Percentiles rank a stretch among this genome's conserved stretches.
Evolutionary conservation across 2,888 invertebrate genomes (phyloP).

Genomic region (Yponomeuta malinellus): DNA sequence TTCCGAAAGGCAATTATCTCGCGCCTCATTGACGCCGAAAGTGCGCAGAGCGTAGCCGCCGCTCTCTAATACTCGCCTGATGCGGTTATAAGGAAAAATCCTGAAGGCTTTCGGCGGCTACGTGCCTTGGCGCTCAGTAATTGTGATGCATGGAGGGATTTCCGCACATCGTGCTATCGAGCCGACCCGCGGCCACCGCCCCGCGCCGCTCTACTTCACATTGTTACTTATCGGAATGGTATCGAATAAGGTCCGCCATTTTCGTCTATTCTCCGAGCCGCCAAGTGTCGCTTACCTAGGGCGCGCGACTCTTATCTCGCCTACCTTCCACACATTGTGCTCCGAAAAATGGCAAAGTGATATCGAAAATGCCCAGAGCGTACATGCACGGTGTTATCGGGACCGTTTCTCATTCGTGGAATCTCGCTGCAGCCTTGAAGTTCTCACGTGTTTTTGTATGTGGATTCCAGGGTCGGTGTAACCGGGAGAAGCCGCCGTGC

Average conservation of each 20-base stretch:
- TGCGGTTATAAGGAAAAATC: conserved; percentile 60
- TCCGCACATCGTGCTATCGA: conserved; percentile 53
- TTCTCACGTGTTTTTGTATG: conserved; percentile 18
- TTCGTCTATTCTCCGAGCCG: conserved; percentile 44
- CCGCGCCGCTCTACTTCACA: conserved; percentile 39
- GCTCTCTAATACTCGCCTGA: conserved; percentile 55
- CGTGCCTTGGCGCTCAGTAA: conserved; percentile 55
- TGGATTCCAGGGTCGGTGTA: conserved; percentile 96
- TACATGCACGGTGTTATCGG: conserved; percentile 2
- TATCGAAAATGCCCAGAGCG: conserved; percentile 5
- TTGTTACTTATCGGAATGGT: conserved; percentile 60
- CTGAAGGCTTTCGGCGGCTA: conserved; percentile 53
- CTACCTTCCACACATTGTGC: conserved; percentile 32
- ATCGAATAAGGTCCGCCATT: conserved; percentile 55
- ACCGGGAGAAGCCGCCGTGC: conserved; percentile 99
- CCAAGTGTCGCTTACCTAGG: conserved; percentile 43
- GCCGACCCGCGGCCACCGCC: conserved; percentile 39
- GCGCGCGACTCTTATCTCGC: conserved; percentile 39
- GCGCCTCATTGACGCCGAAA: conserved; percentile 70
- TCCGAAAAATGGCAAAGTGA: conserved; percentile 26
- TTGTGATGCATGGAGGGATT: conserved; percentile 63
- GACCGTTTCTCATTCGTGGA: background rate
- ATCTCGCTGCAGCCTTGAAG: background rate
- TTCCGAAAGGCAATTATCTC: conserved; percentile 71
- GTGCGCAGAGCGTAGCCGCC: conserved; percentile 49